Base-by-base conservation (phyloP, 2,888 invertebrate genomes). In the Priocnemis perturbator region DNA sequence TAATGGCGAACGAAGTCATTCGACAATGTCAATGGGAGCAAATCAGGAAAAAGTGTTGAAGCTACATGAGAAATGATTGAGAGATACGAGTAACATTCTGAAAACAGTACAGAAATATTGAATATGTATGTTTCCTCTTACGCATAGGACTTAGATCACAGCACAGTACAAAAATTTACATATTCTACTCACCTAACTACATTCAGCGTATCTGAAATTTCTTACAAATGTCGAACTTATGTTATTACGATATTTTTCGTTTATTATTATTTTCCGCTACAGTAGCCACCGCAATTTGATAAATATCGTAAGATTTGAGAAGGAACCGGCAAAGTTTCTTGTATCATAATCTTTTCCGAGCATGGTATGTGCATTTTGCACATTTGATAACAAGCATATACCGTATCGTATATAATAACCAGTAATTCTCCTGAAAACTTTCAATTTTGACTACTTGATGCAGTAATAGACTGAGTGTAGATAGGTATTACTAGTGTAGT, bases 71-170 rank as follows among this genome's bases (percentile, higher is more conserved):
- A 17, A 30, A 58, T 37, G 14, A 37, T 37, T 37, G 1, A 1
- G 11, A 47, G 64, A 21, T 63, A 66, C 66, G 56, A 57, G 66
- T 52, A 57, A 52, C 57, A 62, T 58, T 66, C 23, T 57, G 64
- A 73, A 57, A 60, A 74, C 37, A 37, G 37, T 37, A 37, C 70
- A 67, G 55, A 71, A 50, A 55, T 74, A 81, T 79, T 84, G 88
- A 88, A 89, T 88, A 87, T 88, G 88, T 88, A 88, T 82, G 88
- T 89, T 89, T 89, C 88, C 88, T 89, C 88, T 82, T 74, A 84
- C 77, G 77, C 72, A 74, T 77, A 77, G 74, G 67, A 71, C 68
- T 30, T 57, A 66, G 65, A 72, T 75, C 72, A 74, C 61, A 50
- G 69, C 75, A 79, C 71, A 67, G 63, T 77, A 73, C 74, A 72